Conservation (phyloP, 2,113 vertebrate species). For the Hemichromis elongatus region DNA sequence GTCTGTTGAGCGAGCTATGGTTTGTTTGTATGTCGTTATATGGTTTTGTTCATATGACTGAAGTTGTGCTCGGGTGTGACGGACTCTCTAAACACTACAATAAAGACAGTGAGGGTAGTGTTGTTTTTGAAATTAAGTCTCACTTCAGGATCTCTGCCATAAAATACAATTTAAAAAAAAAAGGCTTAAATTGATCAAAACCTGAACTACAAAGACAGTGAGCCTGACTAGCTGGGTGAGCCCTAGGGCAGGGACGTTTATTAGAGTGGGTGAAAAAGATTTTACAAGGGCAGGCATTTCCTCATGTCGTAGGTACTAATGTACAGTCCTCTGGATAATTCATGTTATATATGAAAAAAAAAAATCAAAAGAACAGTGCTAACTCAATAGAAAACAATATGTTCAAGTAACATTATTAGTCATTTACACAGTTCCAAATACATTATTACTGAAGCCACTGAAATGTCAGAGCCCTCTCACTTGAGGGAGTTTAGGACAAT, state of each 20-base stretch:
- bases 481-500: not conserved
- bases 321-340: not conserved
- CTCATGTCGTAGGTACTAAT: conserved; percentile 8
- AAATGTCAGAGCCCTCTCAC: not conserved
- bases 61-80: not conserved
- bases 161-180: not conserved
- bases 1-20: not conserved
- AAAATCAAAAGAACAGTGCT: not conserved
- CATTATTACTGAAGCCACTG: not conserved
- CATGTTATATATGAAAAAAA: not conserved
- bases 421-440: conserved; percentile 1
- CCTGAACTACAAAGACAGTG: not conserved
- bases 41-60: not conserved
- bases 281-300: not conserved
- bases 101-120: not conserved
- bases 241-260: not conserved
- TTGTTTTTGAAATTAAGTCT: not conserved
- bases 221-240: not conserved
- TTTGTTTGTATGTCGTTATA: not conserved
- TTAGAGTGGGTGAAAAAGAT: not conserved
- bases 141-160: not conserved
- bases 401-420: not conserved
- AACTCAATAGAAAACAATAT: not conserved
- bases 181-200: not conserved
- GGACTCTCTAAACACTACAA: not conserved